phyloP scores from a whole-genome alignment of 2,797 vertebrate genomes.

The Choloepus didactylus region DNA sequence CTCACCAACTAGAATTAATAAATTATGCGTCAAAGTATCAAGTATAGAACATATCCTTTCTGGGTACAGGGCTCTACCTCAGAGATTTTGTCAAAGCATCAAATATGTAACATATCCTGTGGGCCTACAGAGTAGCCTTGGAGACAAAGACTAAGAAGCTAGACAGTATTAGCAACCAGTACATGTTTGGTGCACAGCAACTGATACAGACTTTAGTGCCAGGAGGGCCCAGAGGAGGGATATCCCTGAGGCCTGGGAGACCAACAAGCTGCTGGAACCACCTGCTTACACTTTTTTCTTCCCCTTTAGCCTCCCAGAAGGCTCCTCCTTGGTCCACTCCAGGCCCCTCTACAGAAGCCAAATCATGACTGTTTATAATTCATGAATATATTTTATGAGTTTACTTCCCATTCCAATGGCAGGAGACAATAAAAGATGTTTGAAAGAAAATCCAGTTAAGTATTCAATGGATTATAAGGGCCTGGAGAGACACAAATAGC shows the following conservation, averaged over 20 bases:
- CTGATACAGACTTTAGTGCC: neutral
- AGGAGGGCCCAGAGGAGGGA: neutral
- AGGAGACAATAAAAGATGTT: conserved; percentile 62
- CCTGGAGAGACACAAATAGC: conserved; percentile 60
- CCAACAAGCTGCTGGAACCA: neutral
- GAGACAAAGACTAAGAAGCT: neutral
- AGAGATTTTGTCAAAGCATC: neutral
- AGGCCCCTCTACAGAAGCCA: neutral
- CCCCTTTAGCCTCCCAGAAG: neutral
- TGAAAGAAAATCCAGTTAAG: conserved; percentile 80
- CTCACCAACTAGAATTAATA: conserved; percentile 1
- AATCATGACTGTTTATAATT: conserved; percentile 25
- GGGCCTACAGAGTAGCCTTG: neutral
- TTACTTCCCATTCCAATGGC: conserved; percentile 59
- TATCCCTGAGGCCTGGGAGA: neutral
- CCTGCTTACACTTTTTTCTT: neutral
- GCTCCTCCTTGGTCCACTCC: neutral
- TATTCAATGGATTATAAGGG: conserved; percentile 71
- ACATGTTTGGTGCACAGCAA: neutral
- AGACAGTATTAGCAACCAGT: neutral
- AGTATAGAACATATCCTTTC: neutral
- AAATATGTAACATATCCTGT: neutral
- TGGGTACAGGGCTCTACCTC: neutral
- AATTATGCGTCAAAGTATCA: neutral
- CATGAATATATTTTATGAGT: conserved; percentile 34